Evolutionary conservation across 2,113 vertebrate genomes (phyloP), one percentile per base, ranked within the genome.

Genomic region (Lophura nycthemera): DNA sequence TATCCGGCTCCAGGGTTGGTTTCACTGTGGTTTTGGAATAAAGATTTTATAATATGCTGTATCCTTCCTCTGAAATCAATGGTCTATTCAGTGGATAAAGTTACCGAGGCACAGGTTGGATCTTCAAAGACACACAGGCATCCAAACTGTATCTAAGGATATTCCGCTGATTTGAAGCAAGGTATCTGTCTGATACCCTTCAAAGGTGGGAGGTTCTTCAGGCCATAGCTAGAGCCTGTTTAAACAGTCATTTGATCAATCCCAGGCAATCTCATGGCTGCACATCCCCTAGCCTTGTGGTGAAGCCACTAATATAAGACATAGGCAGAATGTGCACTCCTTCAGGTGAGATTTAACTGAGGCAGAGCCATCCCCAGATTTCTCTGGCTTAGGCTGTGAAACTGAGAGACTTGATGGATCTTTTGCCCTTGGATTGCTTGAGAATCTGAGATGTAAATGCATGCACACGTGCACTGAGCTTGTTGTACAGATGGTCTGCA

Each of bases 11-110:
- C 85, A 81, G 85, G 89, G 91, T 89, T 88, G 83, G 57, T 88
- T 97, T 95, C 85, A 65, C 83, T 75, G 82, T 83, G 91, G 83
- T 95, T 94, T 95, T 90, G 85, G 88, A 95, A 77, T 32, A 95
- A 66, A 81, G 82, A 48, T 90, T 93, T 94, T 94, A 65, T 92
- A 95, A 97, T 83, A 92, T 3, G 65, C 93, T 45, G 89, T 92
- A 96, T 96, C 93, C 94, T 96, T 95, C 93, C 95, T 91, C 93
- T 95, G 91, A 95, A 93, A 75, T 92, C 78, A 91, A 77, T 63
- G 75, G 34, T 47, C 84, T 96, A 73, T 89, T 94, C 86, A 80
- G 56, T 56, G 47, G 89, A 91, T 91, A 86, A 95, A 24, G 47
- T 88, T 95, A 92, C 93, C 77, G 80, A 94, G 79, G 76, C 84